These are phyloP conservation scores for Neodontobutis hainanensis DNA, from an alignment of 2,113 vertebrate species.

Conservation along the genomic window DNA sequence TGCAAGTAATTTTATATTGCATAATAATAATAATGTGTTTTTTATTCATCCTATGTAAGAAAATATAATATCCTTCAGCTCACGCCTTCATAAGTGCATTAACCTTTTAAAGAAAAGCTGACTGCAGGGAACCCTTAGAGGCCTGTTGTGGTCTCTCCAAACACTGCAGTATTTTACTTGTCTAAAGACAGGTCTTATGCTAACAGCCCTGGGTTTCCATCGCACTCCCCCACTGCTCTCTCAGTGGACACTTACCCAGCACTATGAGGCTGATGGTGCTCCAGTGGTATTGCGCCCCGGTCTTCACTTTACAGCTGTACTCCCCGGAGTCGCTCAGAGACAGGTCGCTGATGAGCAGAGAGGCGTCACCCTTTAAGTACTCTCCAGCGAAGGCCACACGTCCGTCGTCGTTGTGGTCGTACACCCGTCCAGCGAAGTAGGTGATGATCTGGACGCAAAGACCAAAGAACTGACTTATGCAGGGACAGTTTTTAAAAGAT, in stretches of 20 bases:
- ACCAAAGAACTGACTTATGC: too few species aligned
- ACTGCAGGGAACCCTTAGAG: too few species aligned
- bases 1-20: too few species aligned
- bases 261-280: constrained; percentile 86
- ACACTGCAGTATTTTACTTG: too few species aligned
- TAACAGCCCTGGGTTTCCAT: not conserved
- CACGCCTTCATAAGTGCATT: too few species aligned
- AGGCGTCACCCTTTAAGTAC: constrained; percentile 88
- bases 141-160: too few species aligned
- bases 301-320: constrained; percentile 95
- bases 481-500: too few species aligned
- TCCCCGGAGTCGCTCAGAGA: constrained; percentile 86
- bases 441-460: constrained; percentile 84
- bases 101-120: too few species aligned
- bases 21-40: too few species aligned
- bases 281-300: constrained; percentile 88
- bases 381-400: constrained; percentile 88
- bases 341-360: constrained; percentile 86
- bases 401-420: constrained; percentile 80
- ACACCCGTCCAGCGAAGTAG: constrained; percentile 85
- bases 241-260: constrained; percentile 80
- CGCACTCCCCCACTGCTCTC: constrained; percentile 11
- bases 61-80: too few species aligned
- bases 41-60: too few species aligned
- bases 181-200: not conserved